A percentile compares a stretch with the other conserved stretches of the same genome.
Evolutionary conservation across 2,888 invertebrate species (phyloP).

Genomic region (Dicyrtomina minuta): DNA sequence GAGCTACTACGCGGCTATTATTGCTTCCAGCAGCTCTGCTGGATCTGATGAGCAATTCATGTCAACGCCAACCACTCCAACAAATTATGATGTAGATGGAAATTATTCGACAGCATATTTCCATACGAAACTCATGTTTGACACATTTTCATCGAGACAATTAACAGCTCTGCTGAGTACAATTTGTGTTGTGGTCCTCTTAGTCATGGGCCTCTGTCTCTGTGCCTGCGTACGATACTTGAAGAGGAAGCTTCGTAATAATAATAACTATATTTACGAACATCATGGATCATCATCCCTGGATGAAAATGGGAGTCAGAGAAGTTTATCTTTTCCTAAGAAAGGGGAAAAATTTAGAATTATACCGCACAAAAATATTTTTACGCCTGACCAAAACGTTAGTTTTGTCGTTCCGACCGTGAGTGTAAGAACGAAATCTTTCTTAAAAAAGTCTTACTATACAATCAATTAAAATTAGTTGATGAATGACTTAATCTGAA

Average conservation of each 20-base stretch:
- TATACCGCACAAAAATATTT: slow-evolving; percentile 48
- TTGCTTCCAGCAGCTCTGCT: neutral
- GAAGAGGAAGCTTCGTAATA: neutral
- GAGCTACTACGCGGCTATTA: no score
- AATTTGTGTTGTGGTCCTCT: slow-evolving; percentile 40
- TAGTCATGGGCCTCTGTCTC: slow-evolving; percentile 40
- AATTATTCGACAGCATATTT: no score
- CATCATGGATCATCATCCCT: neutral
- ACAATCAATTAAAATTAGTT: no score
- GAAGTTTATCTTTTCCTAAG: slow-evolving; percentile 19
- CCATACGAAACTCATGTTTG: neutral
- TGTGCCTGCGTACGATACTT: slow-evolving; percentile 37
- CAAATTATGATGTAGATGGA: neutral
- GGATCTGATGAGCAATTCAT: neutral
- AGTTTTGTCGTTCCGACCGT: slow-evolving; percentile 52
- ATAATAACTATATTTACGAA: slow-evolving; percentile 13
- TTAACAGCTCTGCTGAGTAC: slow-evolving; percentile 41
- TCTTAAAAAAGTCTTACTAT: no score
- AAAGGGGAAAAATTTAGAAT: slow-evolving; percentile 33
- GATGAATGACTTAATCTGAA: no score
- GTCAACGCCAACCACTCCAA: neutral
- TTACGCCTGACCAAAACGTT: slow-evolving; percentile 50
- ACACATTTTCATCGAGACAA: slow-evolving; percentile 29
- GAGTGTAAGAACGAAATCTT: slow-evolving; percentile 16
- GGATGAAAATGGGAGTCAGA: slow-evolving; percentile 9